Evolutionary conservation across 2,113 vertebrate genomes (phyloP).

Genomic region (Pelmatolapia mariae): DNA sequence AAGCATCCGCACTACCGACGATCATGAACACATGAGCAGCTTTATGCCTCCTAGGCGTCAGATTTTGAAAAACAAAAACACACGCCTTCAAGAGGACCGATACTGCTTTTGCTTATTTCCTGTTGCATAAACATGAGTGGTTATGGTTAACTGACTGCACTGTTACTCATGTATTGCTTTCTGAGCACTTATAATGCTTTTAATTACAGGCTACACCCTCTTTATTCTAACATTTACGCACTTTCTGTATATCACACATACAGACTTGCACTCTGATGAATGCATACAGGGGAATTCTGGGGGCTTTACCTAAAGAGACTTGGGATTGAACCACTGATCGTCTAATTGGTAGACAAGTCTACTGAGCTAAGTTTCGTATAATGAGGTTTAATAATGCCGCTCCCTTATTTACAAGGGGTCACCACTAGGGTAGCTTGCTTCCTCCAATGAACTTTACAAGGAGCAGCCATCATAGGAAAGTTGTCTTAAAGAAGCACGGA

Average conservation of each 20-base stretch:
- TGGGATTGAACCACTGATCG: rapidly evolving
- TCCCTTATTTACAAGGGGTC: not conserved
- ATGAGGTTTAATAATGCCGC: not conserved
- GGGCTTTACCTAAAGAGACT: not conserved
- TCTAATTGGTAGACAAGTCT: not conserved
- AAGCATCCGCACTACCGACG: not conserved
- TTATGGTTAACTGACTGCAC: not conserved
- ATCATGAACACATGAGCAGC: not conserved
- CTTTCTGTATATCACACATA: not conserved
- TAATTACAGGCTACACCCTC: not conserved
- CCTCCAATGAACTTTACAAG: not conserved
- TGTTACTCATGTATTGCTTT: not conserved
- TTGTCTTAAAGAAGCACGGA: not conserved
- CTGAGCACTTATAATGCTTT: not conserved
- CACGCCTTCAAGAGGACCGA: not conserved
- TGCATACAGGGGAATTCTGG: not conserved
- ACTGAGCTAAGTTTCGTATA: not conserved
- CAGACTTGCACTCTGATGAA: not conserved
- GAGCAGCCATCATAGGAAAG: not conserved
- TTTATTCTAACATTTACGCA: not conserved
- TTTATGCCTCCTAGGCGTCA: not conserved
- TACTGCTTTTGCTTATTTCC: not conserved
- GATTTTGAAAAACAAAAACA: not conserved
- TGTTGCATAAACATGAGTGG: not conserved
- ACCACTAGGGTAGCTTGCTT: not conserved